Base-by-base conservation (phyloP, 2,888 invertebrate species). In the Hirtodrosophila alboralis region DNA sequence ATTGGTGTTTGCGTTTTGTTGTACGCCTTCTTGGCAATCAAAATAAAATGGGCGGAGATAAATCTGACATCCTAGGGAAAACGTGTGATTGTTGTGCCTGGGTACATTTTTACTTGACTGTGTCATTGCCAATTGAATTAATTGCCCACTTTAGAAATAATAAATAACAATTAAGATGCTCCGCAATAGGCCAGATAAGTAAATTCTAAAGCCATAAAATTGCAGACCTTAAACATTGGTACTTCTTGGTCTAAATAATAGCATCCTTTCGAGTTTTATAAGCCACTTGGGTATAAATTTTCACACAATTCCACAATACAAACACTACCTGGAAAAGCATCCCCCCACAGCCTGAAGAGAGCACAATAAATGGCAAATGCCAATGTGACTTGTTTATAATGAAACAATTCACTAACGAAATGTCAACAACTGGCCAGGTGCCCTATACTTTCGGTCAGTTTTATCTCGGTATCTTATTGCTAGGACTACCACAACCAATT, bases 91-190 rank as follows among this genome's bases (percentile, higher is more conserved):
- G 14, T 14, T 34, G 14, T 37, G n/a, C 12, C n/a, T 9, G 23
- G 23, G 6, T 21, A 16, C 9, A 28, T 44, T 44, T 40, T 14
- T 34, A 34, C 14, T 47, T 16, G 34, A 18, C 12, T 33, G n/a
- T 30, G 5, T 7, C 21, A 28, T 21, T 34, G 31, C 12, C 63
- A 63, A 33, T 48, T 36, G 18, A 44, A 26, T 48, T 63, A 67
- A 52, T 57, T 64, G 48, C 23, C 48, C 52, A 52, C 64, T 53
- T 70, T 10, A 26, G 12, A 41, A 26, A 31, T 40, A 69, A 63
- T 57, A 57, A 51, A 69, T 56, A 51, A 10, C 45, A 58, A 47
- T 58, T 38, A 47, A 47, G 18, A 18, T 3, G 3, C 1, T 18
- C 18, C 31, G 41, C 27, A 21, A n/a, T 14, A n/a, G n/a, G n/a